Conservation (phyloP, 2,113 vertebrate genomes). For the Pedionomus torquatus region DNA sequence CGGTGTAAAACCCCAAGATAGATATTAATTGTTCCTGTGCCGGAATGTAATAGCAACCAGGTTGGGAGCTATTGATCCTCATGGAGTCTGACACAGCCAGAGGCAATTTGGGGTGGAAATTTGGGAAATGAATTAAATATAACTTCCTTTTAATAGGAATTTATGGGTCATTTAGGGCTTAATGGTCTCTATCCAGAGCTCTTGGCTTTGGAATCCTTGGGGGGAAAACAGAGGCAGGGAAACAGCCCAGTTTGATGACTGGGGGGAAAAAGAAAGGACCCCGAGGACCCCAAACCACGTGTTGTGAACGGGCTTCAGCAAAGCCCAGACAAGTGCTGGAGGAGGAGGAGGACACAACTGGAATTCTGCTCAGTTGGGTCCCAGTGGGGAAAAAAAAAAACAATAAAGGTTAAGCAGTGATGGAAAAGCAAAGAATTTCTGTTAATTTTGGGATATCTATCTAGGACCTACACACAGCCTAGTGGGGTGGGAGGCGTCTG, state of each 20-base stretch:
- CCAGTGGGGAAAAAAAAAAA: background rate
- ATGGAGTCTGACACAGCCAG: background rate
- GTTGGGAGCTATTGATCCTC: constrained; percentile 13
- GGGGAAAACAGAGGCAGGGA: background rate
- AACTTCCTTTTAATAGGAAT: background rate
- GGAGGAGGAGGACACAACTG: background rate
- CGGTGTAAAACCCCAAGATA: background rate
- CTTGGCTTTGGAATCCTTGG: background rate
- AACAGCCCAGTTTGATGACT: background rate
- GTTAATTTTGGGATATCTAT: background rate
- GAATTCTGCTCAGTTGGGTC: background rate
- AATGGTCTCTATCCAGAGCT: background rate
- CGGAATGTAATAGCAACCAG: background rate
- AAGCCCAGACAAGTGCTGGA: background rate
- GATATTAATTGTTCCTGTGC: background rate
- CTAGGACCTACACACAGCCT: background rate
- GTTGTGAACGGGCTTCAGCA: background rate
- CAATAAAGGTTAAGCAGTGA: background rate
- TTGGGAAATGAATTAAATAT: background rate
- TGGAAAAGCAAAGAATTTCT: background rate
- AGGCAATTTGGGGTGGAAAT: background rate
- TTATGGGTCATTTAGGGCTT: constrained; percentile 7
- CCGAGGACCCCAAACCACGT: background rate
- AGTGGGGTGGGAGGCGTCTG: background rate
- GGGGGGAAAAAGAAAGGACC: background rate